Percentiles rank a stretch among this genome's conserved stretches.
These are phyloP conservation scores for Porites lutea DNA, from an alignment of 64 coral and sea anemone genomes.

Conservation along the genomic window DNA sequence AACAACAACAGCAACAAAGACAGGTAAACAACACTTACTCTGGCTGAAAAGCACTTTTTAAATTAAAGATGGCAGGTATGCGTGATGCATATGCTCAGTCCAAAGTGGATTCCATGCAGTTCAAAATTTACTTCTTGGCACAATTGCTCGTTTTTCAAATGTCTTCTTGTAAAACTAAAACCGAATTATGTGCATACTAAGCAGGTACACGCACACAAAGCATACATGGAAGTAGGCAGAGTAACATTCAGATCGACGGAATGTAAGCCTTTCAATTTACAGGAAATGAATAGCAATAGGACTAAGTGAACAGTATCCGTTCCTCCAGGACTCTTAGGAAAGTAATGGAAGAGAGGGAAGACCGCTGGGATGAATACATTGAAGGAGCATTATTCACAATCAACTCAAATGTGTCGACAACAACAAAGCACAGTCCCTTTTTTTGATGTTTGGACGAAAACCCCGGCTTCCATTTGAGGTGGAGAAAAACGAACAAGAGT, in stretches of 20 bases:
- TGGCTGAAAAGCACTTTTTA: too few species aligned
- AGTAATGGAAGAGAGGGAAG: slow-evolving; percentile 11
- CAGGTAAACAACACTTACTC: too few species aligned
- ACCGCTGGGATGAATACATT: slow-evolving; percentile 39
- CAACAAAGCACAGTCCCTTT: not conserved
- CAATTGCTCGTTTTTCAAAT: too few species aligned
- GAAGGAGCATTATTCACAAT: slow-evolving; percentile 24
- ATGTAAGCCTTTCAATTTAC: not conserved
- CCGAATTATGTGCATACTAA: too few species aligned
- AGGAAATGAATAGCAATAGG: not conserved
- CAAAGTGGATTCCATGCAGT: too few species aligned
- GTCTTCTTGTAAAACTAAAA: too few species aligned
- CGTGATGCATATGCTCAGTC: too few species aligned
- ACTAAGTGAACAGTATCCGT: not conserved
- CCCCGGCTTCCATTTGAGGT: slow-evolving; percentile 35
- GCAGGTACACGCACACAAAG: too few species aligned
- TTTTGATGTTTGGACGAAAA: slow-evolving; percentile 45
- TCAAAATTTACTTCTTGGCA: too few species aligned
- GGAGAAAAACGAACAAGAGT: not conserved
- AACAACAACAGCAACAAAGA: too few species aligned
- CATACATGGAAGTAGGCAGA: too few species aligned
- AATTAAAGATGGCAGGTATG: too few species aligned
- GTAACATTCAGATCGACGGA: not conserved
- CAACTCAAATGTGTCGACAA: not conserved
- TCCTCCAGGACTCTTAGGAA: slow-evolving; percentile 51